Evolutionary conservation across 1,140 invertebrate species (phyloP).

Genomic region (Halesus radiatus): DNA sequence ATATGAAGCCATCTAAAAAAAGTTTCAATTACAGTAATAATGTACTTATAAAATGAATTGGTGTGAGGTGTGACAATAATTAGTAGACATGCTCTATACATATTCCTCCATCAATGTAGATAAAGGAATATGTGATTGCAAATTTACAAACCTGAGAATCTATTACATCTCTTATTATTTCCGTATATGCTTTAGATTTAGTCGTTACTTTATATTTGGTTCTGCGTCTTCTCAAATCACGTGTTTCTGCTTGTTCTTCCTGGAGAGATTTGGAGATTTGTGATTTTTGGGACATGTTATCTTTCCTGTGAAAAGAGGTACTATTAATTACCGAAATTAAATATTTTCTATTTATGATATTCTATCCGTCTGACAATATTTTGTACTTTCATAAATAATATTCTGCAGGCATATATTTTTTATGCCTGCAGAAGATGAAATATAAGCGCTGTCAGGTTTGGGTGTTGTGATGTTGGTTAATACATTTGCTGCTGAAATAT

Average conservation of each 20-base stretch:
- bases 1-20: conserved; percentile 15
- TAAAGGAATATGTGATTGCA: background rate
- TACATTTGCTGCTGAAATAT: no score
- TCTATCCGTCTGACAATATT: no score
- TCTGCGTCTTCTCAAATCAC: conserved; percentile 75
- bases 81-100: background rate
- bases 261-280: conserved; percentile 59
- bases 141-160: conserved; percentile 68
- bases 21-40: background rate
- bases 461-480: no score
- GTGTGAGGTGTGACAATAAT: background rate
- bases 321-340: no score
- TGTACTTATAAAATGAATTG: no score
- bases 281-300: background rate
- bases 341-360: no score
- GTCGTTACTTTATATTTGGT: conserved; percentile 76
- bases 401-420: no score
- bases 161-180: conserved; percentile 76
- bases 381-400: no score
- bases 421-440: no score
- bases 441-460: no score
- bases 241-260: conserved; percentile 72
- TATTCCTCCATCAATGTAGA: background rate
- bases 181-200: conserved; percentile 74
- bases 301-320: background rate